Evolutionary conservation across 2,797 vertebrate genomes (phyloP).

Genomic region (Sebastes nivosus): DNA sequence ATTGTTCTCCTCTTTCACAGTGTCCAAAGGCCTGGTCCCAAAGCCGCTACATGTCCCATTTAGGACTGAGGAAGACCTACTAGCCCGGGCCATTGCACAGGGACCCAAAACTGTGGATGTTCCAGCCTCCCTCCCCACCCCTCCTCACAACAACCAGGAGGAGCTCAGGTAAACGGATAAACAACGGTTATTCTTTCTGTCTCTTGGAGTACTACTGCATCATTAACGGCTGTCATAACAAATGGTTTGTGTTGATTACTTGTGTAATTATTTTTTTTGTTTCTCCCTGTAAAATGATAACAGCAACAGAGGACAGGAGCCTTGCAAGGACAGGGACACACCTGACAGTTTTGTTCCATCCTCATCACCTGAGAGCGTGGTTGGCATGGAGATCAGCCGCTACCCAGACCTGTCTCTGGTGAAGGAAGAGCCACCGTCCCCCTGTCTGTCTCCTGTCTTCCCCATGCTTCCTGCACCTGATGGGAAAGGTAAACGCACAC

Average conservation of each 20-base stretch:
- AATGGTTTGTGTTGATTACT: not conserved
- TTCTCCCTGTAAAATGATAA: not conserved
- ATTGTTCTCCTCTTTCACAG: constrained; percentile 68
- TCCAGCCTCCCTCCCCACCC: constrained; percentile 96
- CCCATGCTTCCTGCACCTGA: constrained; percentile 93
- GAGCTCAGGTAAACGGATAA: constrained; percentile 88
- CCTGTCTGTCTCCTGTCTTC: constrained; percentile 92
- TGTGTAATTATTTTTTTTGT: not conserved
- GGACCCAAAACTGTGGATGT: constrained; percentile 98
- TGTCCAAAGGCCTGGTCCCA: constrained; percentile 92
- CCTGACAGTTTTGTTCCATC: constrained; percentile 98
- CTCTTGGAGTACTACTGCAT: not conserved
- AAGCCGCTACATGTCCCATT: constrained; percentile 94
- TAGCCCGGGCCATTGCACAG: constrained; percentile 93
- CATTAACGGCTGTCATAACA: not conserved
- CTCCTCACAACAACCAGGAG: constrained; percentile 98
- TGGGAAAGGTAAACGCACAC: constrained; percentile 87
- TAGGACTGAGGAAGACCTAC: constrained; percentile 92
- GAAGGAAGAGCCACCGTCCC: constrained; percentile 93
- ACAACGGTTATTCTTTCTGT: not conserved
- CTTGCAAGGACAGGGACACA: constrained; percentile 92
- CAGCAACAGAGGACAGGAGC: constrained; percentile 89
- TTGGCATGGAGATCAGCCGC: constrained; percentile 94
- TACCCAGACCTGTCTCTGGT: constrained; percentile 94
- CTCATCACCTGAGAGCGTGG: constrained; percentile 97